phyloP scores from a whole-genome alignment of 1,140 invertebrate genomes.

The Drosophila teissieri region DNA sequence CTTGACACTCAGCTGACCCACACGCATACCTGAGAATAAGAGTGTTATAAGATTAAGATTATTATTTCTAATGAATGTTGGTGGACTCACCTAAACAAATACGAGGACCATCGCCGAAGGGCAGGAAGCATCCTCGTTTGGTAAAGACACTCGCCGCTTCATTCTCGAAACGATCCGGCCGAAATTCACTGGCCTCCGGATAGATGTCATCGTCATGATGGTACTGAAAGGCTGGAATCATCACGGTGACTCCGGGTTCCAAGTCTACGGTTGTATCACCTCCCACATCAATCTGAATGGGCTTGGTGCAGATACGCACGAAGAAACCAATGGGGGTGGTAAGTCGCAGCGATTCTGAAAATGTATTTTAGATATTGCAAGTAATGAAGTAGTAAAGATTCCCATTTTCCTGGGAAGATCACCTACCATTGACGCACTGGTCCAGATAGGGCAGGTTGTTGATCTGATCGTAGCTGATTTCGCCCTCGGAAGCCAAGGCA shows the following conservation, averaged over 20 bases:
- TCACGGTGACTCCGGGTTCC: constrained; percentile 56
- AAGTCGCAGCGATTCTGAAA: constrained; percentile 63
- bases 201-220: constrained; percentile 84
- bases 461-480: constrained; percentile 57
- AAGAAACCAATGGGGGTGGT: constrained; percentile 62
- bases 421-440: constrained; percentile 62
- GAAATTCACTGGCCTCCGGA: constrained; percentile 86
- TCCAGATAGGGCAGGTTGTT: constrained; percentile 69
- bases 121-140: constrained; percentile 81
- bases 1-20: constrained; percentile 63
- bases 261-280: constrained; percentile 46
- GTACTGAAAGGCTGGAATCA: constrained; percentile 61
- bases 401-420: not conserved
- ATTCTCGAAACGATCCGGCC: constrained; percentile 87
- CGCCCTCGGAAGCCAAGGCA: constrained; percentile 31
- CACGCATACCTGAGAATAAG: constrained; percentile 49
- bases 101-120: constrained; percentile 88
- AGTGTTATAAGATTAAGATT: not conserved
- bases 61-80: too few relatives aligned
- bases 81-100: constrained; percentile 86
- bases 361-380: not conserved
- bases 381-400: not conserved
- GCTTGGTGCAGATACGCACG: constrained; percentile 76
- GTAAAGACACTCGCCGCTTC: constrained; percentile 44
- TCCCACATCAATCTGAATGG: constrained; percentile 79